A percentile compares a stretch with the other conserved stretches of the same genome.
Evolutionary conservation across 2,113 vertebrate species (phyloP).

Genomic region (Scytalopus superciliaris): DNA sequence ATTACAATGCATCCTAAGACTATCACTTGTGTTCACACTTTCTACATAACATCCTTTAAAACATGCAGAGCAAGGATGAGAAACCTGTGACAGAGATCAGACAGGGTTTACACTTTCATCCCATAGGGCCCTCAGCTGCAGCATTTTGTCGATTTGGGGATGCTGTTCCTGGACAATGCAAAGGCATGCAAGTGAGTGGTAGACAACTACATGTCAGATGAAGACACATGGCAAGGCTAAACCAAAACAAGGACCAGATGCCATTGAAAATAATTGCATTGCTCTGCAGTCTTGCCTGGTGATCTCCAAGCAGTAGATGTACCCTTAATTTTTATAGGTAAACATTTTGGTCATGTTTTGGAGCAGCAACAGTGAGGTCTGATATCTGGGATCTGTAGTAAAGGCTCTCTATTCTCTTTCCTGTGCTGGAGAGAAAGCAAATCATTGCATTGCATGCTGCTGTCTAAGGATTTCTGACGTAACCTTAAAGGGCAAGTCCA

Average conservation of each 20-base stretch:
- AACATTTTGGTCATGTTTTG: not conserved
- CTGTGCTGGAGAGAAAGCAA: not conserved
- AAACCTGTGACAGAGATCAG: not conserved
- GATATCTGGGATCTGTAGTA: not conserved
- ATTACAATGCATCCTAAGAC: not conserved
- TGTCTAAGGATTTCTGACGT: not conserved
- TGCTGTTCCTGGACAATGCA: not conserved
- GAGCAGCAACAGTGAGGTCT: not conserved
- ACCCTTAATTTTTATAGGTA: not conserved
- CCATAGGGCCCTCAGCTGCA: not conserved
- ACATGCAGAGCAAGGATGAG: not conserved
- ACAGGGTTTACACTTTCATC: not conserved
- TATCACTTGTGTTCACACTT: not conserved
- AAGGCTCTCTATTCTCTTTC: not conserved
- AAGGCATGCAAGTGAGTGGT: not conserved
- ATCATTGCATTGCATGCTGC: not conserved
- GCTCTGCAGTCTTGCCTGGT: not conserved
- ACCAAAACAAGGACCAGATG: not conserved
- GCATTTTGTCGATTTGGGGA: not conserved
- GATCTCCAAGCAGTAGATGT: not conserved
- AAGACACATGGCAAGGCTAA: accelerated
- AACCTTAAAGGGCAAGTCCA: not conserved
- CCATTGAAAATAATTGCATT: not conserved
- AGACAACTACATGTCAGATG: not conserved
- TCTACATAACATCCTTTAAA: not conserved